Conservation (phyloP, 2,888 invertebrate genomes). For the Drosophila anomalata region DNA sequence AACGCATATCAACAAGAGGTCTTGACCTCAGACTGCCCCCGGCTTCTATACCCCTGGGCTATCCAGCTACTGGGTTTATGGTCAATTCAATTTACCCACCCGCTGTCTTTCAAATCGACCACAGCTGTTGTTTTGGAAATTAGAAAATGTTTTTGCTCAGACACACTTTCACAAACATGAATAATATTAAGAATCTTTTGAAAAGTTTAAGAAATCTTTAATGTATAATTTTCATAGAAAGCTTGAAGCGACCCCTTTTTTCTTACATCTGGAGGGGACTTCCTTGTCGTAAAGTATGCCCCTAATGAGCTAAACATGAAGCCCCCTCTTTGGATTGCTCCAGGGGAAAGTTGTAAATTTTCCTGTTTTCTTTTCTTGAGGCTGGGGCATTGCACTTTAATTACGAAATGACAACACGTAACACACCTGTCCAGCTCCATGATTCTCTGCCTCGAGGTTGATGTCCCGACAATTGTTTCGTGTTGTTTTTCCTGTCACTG, state of each 20-base stretch:
- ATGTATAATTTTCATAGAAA: not conserved
- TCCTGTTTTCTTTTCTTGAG: conserved; percentile 2
- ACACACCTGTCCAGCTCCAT: conserved; percentile 25
- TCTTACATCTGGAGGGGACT: conserved; percentile 14
- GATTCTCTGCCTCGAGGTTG: conserved; percentile 49
- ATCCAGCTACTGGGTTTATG: conserved; percentile 34
- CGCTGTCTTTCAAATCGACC: conserved; percentile 32
- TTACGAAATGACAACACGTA: conserved; percentile 44
- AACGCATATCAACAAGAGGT: conserved; percentile 53
- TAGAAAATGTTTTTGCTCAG: conserved; percentile 49
- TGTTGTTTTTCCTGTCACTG: conserved; percentile 19
- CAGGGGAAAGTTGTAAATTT: conserved; percentile 18
- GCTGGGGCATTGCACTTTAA: conserved; percentile 57
- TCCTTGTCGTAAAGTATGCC: conserved; percentile 28
- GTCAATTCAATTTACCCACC: conserved; percentile 66
- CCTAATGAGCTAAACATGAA: conserved; percentile 66
- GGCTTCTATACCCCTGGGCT: not conserved
- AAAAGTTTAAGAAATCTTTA: not conserved
- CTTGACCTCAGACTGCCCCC: conserved; percentile 2
- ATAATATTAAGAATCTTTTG: not conserved
- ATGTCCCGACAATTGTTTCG: conserved; percentile 61
- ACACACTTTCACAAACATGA: not conserved
- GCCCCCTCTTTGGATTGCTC: conserved; percentile 46
- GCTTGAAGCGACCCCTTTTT: not conserved
- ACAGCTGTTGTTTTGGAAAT: conserved; percentile 57